Conservation (phyloP, 2,797 vertebrate genomes). For the Steatocranus sp. region DNA sequence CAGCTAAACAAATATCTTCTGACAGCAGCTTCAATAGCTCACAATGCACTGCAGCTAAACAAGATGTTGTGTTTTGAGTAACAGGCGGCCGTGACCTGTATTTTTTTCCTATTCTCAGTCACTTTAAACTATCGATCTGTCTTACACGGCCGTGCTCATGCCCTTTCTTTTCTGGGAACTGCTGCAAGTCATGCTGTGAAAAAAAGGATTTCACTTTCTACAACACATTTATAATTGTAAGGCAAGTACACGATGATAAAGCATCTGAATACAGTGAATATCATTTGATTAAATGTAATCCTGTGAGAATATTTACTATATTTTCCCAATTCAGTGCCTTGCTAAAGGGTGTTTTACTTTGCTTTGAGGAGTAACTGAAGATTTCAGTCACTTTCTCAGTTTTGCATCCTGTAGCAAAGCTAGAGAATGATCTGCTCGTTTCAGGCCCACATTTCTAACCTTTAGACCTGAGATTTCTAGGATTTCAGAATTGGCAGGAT, state of each 20-base stretch:
- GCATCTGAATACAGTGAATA: not conserved
- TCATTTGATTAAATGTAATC: not conserved
- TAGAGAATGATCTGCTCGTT: slow-evolving; percentile 18
- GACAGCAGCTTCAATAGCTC: not conserved
- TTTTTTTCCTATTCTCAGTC: not conserved
- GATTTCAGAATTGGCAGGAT: slow-evolving; percentile 35
- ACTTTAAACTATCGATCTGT: slow-evolving; percentile 1
- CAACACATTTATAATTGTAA: not conserved
- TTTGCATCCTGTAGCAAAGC: slow-evolving; percentile 7
- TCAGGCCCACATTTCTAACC: slow-evolving; percentile 34
- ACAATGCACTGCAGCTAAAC: not conserved
- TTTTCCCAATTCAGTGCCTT: not conserved
- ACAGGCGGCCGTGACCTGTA: not conserved
- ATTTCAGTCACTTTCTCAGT: not conserved
- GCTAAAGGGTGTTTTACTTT: not conserved
- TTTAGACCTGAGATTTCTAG: slow-evolving; percentile 36
- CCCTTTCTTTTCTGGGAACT: not conserved
- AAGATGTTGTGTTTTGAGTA: not conserved
- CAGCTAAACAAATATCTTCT: not conserved
- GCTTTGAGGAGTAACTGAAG: not conserved
- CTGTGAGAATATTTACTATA: not conserved
- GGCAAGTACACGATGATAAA: not conserved
- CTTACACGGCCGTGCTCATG: not conserved
- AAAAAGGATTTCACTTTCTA: not conserved
- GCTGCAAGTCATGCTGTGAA: not conserved